phyloP scores from a whole-genome alignment of 2,888 invertebrate genomes.

The Drepana falcataria region DNA sequence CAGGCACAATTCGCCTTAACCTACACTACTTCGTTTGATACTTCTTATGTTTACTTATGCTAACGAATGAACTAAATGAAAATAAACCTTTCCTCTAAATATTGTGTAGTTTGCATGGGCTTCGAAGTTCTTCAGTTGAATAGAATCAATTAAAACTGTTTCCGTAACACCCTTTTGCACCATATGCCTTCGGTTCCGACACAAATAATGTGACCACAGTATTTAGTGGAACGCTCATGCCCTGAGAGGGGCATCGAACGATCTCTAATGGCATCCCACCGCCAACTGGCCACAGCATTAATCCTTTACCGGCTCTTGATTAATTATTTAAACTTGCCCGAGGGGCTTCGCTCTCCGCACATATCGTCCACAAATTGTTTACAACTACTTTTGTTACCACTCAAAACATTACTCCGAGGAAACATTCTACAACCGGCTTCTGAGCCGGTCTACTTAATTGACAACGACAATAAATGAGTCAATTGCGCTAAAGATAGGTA shows the following conservation, averaged over 20 bases:
- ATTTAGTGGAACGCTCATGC: conserved; percentile 49
- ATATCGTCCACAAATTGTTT: conserved; percentile 61
- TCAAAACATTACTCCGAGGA: not conserved
- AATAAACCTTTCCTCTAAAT: not conserved
- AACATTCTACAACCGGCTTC: not conserved
- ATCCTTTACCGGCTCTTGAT: conserved; percentile 75
- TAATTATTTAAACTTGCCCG: conserved; percentile 74
- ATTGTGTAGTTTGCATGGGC: not conserved
- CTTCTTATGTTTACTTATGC: conserved; percentile 5
- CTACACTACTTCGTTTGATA: conserved; percentile 27
- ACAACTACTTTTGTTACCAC: conserved; percentile 22
- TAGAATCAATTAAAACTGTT: conserved; percentile 32
- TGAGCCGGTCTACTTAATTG: not conserved
- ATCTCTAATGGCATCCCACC: conserved; percentile 73
- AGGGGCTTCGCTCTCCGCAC: conserved; percentile 40
- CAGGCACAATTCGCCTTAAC: conserved; percentile 18
- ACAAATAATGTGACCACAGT: conserved; percentile 65
- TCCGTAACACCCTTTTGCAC: conserved; percentile 30
- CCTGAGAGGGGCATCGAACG: conserved; percentile 56
- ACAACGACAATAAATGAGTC: not conserved
- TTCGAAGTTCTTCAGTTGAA: conserved; percentile 1
- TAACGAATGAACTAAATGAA: too few relatives aligned
- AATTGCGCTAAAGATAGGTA: too few relatives aligned
- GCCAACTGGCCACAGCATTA: conserved; percentile 76
- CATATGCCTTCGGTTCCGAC: conserved; percentile 33